Evolutionary conservation across 1,140 invertebrate genomes (phyloP).

Genomic region (Bicyclus anynana): DNA sequence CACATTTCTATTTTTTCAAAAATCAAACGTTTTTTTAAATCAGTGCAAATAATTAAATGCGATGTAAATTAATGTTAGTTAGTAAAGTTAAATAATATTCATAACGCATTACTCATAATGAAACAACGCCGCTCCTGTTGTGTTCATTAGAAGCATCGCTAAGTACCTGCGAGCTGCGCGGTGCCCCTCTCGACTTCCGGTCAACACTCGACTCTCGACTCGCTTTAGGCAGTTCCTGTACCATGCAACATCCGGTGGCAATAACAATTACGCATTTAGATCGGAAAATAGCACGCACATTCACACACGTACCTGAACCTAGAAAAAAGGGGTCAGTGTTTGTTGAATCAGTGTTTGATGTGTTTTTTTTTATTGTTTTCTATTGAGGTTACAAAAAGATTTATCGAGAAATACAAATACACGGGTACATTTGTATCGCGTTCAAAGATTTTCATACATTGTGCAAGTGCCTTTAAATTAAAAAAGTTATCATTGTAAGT

Average conservation of each 20-base stretch:
- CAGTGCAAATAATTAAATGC: no score
- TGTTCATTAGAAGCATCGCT: slow-evolving; percentile 50
- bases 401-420: no score
- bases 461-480: no score
- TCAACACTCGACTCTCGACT: slow-evolving; percentile 36
- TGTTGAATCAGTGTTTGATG: no score
- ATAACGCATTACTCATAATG: slow-evolving; percentile 25
- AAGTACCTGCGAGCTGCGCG: slow-evolving; percentile 42
- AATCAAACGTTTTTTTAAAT: no score
- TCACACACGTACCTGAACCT: not conserved
- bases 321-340: not conserved
- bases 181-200: slow-evolving; percentile 43
- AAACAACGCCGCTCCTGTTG: slow-evolving; percentile 35
- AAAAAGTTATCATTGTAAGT: no score
- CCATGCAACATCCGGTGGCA: slow-evolving; percentile 53
- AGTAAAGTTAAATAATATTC: no score
- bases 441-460: no score
- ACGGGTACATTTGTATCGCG: no score
- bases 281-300: slow-evolving; percentile 20
- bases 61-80: no score
- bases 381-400: no score
- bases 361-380: not conserved
- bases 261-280: slow-evolving; percentile 38
- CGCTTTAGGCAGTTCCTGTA: slow-evolving; percentile 44
- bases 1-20: no score